Conservation (phyloP, 2,888 invertebrate genomes). For the Drosophila pegasa region DNA sequence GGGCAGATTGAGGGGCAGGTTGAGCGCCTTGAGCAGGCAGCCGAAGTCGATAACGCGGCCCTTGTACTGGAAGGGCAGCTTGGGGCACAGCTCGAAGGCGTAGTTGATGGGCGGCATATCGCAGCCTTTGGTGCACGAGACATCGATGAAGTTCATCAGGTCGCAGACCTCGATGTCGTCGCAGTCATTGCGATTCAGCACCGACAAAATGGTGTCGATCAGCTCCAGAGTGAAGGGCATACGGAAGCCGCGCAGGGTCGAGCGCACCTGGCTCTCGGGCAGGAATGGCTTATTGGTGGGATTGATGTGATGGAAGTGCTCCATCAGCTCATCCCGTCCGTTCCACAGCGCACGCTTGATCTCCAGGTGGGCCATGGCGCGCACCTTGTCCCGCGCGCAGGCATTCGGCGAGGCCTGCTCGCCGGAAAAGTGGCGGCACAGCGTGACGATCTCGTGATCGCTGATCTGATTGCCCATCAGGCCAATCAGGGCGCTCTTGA, state of each 20-base stretch:
- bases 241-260: slow-evolving; percentile 89
- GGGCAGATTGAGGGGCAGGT: slow-evolving; percentile 63
- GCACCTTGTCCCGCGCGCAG: slow-evolving; percentile 85
- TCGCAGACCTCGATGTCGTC: slow-evolving; percentile 89
- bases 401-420: slow-evolving; percentile 85
- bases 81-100: slow-evolving; percentile 83
- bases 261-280: slow-evolving; percentile 87
- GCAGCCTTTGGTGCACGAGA: slow-evolving; percentile 85
- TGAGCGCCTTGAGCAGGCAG: slow-evolving; percentile 79
- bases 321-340: slow-evolving; percentile 87
- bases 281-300: slow-evolving; percentile 87
- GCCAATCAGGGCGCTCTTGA: slow-evolving; percentile 88
- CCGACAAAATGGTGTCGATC: slow-evolving; percentile 88
- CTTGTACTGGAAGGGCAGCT: slow-evolving; percentile 79
- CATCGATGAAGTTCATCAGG: slow-evolving; percentile 90
- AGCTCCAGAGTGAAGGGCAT: slow-evolving; percentile 89
- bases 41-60: slow-evolving; percentile 83
- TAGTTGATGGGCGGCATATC: slow-evolving; percentile 82
- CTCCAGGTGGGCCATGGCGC: slow-evolving; percentile 89
- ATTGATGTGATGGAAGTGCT: slow-evolving; percentile 87
- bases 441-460: slow-evolving; percentile 92
- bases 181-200: slow-evolving; percentile 87
- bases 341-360: slow-evolving; percentile 90
- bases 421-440: slow-evolving; percentile 90
- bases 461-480: slow-evolving; percentile 89